A percentile compares a stretch with the other conserved stretches of the same genome.
phyloP scores from a whole-genome alignment of 2,797 vertebrate species.

The Emydoidea blandingii region DNA sequence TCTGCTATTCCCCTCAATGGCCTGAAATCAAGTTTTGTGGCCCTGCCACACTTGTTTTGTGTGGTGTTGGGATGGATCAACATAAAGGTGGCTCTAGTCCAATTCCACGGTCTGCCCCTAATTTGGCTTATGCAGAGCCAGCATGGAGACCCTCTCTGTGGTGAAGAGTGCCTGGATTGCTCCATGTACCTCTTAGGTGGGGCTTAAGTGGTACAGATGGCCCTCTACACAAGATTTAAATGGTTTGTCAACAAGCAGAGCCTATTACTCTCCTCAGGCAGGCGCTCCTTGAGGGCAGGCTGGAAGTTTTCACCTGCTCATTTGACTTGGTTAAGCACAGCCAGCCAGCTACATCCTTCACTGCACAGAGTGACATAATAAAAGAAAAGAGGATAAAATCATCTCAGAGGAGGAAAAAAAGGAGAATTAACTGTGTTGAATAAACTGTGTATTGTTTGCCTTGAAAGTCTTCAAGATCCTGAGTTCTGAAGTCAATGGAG shows the following conservation, averaged over 20 bases:
- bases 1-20: neutral
- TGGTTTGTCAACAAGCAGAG: neutral
- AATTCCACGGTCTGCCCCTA: neutral
- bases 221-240: accelerated
- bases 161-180: neutral
- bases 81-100: accelerated
- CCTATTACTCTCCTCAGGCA: neutral
- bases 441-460: neutral
- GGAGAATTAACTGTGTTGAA: neutral
- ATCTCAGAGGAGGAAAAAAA: neutral
- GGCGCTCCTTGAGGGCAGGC: neutral
- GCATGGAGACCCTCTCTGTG: neutral
- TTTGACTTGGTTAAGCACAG: neutral
- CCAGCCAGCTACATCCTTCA: accelerated
- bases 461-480: neutral
- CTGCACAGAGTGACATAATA: neutral
- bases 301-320: neutral
- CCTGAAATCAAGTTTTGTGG: neutral
- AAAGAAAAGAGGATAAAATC: neutral
- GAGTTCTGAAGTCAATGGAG: neutral
- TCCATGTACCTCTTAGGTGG: neutral
- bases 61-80: neutral
- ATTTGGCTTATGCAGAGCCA: neutral
- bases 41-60: neutral
- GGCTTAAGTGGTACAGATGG: neutral